Base-by-base conservation (phyloP, 2,797 vertebrate species). In the Malacoctenus gilli region DNA sequence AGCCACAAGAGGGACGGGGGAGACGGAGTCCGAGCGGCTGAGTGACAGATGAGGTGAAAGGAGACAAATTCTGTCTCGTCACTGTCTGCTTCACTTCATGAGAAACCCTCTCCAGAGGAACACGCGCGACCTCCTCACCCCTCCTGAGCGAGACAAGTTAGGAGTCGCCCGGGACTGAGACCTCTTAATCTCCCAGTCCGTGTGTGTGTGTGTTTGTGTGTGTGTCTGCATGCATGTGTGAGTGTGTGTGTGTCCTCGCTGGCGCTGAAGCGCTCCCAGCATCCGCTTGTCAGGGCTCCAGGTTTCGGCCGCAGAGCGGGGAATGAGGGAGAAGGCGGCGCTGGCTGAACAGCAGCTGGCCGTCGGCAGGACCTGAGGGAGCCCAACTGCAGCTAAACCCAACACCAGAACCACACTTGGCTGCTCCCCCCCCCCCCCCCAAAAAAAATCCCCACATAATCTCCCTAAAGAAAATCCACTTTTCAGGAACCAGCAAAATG, bases 11-110 rank as follows among this genome's bases (percentile, higher is more conserved):
- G 46, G n/a, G 57, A 69, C 37, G 62, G 54, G 0, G 3, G 47
- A 18, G 42, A 49, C 39, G 2, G 21, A 48, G 51, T 42, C 64
- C 72, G 67, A 73, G 67, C 68, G 73, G 43, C 22, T 9, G 54
- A 67, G 42, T 62, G 66, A 75, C 35, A 15, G 42, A 79, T 44
- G 69, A 71, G 60, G 72, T 75, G 75, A 68, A 61, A 68, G 41
- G 50, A 39, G 53, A 72, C 41, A 50, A 23, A 56, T 51, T 59
- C 35, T 19, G 8, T 35, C 20, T 59, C 52, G 4, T 30, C 11
- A 38, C 40, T 1, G 16, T 54, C 25, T 59, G 5, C 59, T 44
- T 67, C 2, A 15, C 4, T 72, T 34, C 23, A 14, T 21, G 31
- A 10, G 25, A 22, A 42, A 31, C 40, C 22, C 18, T 59, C 62